A percentile compares a stretch with the other conserved stretches of the same genome.
These are phyloP conservation scores for Drosophila paulistorum DNA, from an alignment of 1,140 invertebrate species.

Conservation along the genomic window DNA sequence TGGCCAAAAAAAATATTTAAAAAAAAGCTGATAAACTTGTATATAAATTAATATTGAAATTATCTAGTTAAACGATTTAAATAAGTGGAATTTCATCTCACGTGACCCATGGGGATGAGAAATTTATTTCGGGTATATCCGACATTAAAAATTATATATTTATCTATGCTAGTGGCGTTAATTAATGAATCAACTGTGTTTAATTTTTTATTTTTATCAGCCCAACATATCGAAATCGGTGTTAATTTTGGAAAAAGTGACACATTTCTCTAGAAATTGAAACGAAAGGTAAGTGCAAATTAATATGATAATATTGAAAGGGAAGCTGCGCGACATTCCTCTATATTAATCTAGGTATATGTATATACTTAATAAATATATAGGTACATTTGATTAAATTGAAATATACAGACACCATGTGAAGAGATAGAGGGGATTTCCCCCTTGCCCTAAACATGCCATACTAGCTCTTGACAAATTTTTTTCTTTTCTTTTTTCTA, in stretches of 20 bases:
- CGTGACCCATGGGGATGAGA: not conserved
- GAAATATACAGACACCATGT: not conserved
- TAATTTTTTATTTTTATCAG: constrained; percentile 23
- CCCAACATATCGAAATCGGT: constrained; percentile 39
- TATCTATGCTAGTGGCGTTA: constrained; percentile 45
- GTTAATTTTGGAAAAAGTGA: constrained; percentile 39
- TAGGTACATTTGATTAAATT: not conserved
- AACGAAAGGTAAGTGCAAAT: constrained; percentile 68
- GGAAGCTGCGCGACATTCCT: constrained; percentile 8
- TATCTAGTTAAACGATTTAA: constrained; percentile 3
- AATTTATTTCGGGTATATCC: constrained; percentile 37
- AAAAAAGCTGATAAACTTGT: not conserved
- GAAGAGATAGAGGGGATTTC: not conserved
- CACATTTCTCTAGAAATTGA: constrained; percentile 49
- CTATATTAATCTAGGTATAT: not conserved
- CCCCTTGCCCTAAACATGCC: not conserved
- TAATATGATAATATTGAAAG: constrained; percentile 35
- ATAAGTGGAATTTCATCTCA: constrained; percentile 9
- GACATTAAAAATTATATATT: constrained; percentile 32
- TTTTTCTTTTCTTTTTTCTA: not conserved
- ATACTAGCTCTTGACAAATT: not conserved
- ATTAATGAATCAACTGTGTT: constrained; percentile 51
- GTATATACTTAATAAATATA: not conserved
- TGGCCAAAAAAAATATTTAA: constrained; percentile 6
- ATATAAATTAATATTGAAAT: constrained; percentile 29